These are phyloP conservation scores for Zoanthus sociatus DNA, from an alignment of 92 coral and sea anemone species.

Conservation along the genomic window DNA sequence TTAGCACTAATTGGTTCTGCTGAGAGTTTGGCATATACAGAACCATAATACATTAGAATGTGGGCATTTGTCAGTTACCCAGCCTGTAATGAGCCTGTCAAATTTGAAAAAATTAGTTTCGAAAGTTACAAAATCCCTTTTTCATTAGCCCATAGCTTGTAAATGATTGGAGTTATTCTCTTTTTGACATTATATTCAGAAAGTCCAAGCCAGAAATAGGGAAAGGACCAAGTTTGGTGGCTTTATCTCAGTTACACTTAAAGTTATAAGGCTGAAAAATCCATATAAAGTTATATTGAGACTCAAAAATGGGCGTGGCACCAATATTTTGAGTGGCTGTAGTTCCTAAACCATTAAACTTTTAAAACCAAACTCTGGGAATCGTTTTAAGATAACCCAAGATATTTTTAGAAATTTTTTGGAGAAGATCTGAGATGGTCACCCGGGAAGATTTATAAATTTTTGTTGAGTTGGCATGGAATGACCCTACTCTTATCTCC, in stretches of 20 bases:
- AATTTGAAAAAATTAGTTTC: too few relatives aligned
- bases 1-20: constrained; percentile 6
- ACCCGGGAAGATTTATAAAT: not conserved
- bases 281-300: not conserved
- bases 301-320: constrained; percentile 11
- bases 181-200: too few relatives aligned
- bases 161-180: too few relatives aligned
- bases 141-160: too few relatives aligned
- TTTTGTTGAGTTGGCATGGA: too few relatives aligned
- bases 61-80: constrained; percentile 5
- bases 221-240: not conserved
- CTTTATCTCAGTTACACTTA: not conserved
- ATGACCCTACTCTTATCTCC: too few relatives aligned
- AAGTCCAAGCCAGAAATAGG: too few relatives aligned
- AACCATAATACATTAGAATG: not conserved
- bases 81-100: constrained; percentile 10
- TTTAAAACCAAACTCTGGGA: not conserved
- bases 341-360: not conserved
- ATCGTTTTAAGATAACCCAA: not conserved
- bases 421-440: not conserved
- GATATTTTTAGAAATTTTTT: constrained; percentile 19
- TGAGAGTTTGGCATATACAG: constrained; percentile 13
- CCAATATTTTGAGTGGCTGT: not conserved
- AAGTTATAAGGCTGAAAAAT: not conserved
- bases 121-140: too few relatives aligned